phyloP scores from a whole-genome alignment of 2,888 invertebrate species.

The Diogma glabrata region DNA sequence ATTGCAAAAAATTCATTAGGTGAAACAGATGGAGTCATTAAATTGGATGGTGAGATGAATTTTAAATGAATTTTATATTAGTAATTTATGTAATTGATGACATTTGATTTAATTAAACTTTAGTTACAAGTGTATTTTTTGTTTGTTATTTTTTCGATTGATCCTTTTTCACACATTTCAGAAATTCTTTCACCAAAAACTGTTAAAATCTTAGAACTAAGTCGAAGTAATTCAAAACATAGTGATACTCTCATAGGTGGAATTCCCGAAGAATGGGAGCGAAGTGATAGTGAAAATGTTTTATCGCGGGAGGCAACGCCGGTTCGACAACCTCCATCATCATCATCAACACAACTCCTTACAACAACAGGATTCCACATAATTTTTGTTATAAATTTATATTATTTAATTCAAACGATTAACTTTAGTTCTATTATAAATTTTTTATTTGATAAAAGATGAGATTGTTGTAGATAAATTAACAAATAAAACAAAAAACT shows the following conservation, averaged over 20 bases:
- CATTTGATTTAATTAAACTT: neutral
- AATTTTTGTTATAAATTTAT: too few species aligned
- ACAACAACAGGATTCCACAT: neutral
- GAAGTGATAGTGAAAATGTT: neutral
- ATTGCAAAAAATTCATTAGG: constrained; percentile 86
- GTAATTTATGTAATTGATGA: neutral
- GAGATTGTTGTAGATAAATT: too few species aligned
- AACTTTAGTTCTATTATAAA: too few species aligned
- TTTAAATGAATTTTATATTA: neutral
- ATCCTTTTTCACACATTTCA: too few species aligned
- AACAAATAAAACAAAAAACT: too few species aligned
- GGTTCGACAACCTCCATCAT: neutral
- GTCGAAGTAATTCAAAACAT: constrained; percentile 9
- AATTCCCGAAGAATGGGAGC: constrained; percentile 4
- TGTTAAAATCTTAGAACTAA: constrained; percentile 7
- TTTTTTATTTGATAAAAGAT: too few species aligned
- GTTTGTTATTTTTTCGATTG: too few species aligned
- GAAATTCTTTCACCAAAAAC: constrained; percentile 10
- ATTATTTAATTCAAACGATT: too few species aligned
- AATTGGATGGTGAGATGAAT: constrained; percentile 60
- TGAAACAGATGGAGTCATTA: constrained; percentile 81
- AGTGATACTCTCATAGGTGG: constrained; percentile 3
- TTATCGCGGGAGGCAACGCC: constrained; percentile 4
- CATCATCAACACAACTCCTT: neutral
- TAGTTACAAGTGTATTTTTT: too few species aligned